Conservation (phyloP, 2,888 invertebrate genomes). For the Aphrophora alni region DNA sequence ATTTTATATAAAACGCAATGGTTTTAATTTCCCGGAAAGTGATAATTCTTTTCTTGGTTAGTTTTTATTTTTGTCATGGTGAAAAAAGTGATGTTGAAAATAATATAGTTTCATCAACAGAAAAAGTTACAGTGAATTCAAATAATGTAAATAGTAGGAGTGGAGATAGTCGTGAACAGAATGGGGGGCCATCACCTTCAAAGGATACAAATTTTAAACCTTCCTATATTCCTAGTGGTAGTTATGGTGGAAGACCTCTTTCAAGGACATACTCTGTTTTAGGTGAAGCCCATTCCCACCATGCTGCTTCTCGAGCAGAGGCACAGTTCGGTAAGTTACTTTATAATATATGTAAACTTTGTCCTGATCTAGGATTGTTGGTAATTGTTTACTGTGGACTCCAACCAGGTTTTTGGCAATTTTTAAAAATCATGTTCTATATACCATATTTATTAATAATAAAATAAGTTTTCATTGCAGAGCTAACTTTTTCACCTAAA, state of each 20-base stretch:
- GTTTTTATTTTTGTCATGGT: not conserved
- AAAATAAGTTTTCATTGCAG: too few species aligned
- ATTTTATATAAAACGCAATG: not conserved
- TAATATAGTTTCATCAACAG: not conserved
- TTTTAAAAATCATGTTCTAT: too few species aligned
- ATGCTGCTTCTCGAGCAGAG: slow-evolving; percentile 35
- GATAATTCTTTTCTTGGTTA: not conserved
- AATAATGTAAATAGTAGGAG: not conserved
- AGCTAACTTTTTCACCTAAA: too few species aligned
- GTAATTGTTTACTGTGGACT: too few species aligned
- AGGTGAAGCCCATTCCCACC: slow-evolving; percentile 36
- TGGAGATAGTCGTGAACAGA: not conserved
- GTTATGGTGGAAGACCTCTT: slow-evolving; percentile 24
- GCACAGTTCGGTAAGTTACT: not conserved
- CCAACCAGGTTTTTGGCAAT: too few species aligned
- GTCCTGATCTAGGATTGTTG: too few species aligned
- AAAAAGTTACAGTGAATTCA: not conserved
- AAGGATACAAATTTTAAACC: slow-evolving; percentile 30
- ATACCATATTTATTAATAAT: too few species aligned
- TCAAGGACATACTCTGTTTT: slow-evolving; percentile 36
- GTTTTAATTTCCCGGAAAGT: not conserved
- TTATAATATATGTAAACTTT: too few species aligned
- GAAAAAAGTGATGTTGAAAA: not conserved
- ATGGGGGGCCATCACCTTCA: not conserved
- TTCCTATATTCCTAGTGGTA: slow-evolving; percentile 29